A percentile compares a stretch with the other conserved stretches of the same genome.
These are phyloP conservation scores for Teleogryllus occipitalis DNA, from an alignment of 1,140 invertebrate genomes.

Conservation along the genomic window DNA sequence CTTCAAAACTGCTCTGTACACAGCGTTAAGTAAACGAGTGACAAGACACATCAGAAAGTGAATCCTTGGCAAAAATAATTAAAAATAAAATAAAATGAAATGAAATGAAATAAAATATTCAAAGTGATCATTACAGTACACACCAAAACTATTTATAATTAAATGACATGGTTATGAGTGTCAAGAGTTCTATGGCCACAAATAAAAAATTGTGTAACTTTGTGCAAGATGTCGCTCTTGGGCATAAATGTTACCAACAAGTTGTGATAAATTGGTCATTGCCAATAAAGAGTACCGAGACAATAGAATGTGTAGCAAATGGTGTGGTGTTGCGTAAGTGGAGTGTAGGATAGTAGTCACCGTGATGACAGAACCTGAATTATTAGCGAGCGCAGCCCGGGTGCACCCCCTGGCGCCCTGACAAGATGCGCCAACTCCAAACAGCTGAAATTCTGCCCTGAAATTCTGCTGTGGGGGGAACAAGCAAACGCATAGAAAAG, in stretches of 20 bases:
- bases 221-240: not conserved
- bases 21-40: not conserved
- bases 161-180: not conserved
- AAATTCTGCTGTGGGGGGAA: constrained; percentile 21
- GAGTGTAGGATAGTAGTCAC: constrained; percentile 18
- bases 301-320: constrained; percentile 5
- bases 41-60: not conserved
- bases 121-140: not conserved
- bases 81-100: not conserved
- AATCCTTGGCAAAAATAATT: not conserved
- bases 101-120: not conserved
- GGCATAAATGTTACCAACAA: not conserved
- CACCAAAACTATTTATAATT: not conserved
- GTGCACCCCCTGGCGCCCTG: constrained; percentile 19
- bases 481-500: constrained; percentile 20
- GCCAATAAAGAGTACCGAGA: constrained; percentile 3
- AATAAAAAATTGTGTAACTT: not conserved
- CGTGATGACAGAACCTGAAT: constrained; percentile 22
- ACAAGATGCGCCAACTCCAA: constrained; percentile 19
- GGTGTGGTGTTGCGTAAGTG: not conserved
- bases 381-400: constrained; percentile 21
- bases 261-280: not conserved
- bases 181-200: not conserved
- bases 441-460: constrained; percentile 17
- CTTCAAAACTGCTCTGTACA: not conserved